These are phyloP conservation scores for Chesias legatella DNA, from an alignment of 2,888 invertebrate genomes.

Conservation along the genomic window DNA sequence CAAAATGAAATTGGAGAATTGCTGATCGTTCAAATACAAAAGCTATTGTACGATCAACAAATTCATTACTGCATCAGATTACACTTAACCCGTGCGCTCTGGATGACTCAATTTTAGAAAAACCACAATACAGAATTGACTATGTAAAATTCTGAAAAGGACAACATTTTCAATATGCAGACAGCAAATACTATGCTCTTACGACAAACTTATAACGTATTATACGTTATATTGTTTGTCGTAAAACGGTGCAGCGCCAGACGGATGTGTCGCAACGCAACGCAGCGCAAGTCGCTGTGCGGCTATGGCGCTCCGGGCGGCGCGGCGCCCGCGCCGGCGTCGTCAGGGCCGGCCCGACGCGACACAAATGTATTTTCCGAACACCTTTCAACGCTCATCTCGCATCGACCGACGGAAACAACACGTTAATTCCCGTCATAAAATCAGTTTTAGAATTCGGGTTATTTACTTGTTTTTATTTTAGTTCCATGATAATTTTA, in stretches of 20 bases:
- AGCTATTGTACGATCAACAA: no score
- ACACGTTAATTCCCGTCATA: slow-evolving; percentile 81
- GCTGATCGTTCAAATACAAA: no score
- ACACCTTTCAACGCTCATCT: slow-evolving; percentile 78
- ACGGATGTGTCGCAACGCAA: slow-evolving; percentile 61
- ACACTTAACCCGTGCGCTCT: no score
- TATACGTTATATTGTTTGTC: slow-evolving; percentile 14
- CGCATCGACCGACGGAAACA: slow-evolving; percentile 79
- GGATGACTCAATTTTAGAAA: no score
- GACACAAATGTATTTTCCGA: slow-evolving; percentile 70
- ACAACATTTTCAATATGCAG: no score
- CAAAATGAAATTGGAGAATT: no score
- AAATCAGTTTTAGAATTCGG: slow-evolving; percentile 80
- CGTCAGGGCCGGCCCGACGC: slow-evolving; percentile 35
- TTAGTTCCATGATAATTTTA: slow-evolving; percentile 77
- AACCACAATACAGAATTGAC: no score
- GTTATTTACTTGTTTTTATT: slow-evolving; percentile 80
- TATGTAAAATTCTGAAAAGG: no score
- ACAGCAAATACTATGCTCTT: neutral
- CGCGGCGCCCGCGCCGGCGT: slow-evolving; percentile 33
- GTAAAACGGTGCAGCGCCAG: slow-evolving; percentile 26
- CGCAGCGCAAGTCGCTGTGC: slow-evolving; percentile 45
- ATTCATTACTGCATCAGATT: no score
- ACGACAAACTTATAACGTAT: slow-evolving; percentile 13
- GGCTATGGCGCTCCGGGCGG: slow-evolving; percentile 38